Percentiles rank a stretch among this genome's conserved stretches.
Conservation (phyloP, 2,888 invertebrate species). For the Aleiodes leptofemur region DNA sequence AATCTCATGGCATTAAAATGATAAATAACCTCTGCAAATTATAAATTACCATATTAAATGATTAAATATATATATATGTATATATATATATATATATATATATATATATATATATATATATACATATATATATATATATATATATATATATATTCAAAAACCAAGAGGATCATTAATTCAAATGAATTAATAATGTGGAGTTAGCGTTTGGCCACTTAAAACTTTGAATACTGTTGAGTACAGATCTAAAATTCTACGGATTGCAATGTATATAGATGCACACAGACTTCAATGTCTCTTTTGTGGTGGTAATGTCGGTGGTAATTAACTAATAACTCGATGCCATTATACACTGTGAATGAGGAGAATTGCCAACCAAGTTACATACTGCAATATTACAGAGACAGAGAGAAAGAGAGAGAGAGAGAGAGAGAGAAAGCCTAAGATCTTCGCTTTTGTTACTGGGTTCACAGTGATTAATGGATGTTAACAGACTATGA, state of each 20-base stretch:
- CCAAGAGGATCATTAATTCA: too few species aligned
- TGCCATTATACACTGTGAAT: slow-evolving; percentile 12
- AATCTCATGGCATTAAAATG: too few species aligned
- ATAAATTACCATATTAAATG: too few species aligned
- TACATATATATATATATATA: too few species aligned
- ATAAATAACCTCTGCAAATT: too few species aligned
- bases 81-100: too few species aligned
- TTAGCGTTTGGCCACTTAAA: too few species aligned
- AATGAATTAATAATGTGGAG: too few species aligned
- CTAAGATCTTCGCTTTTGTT: neutral
- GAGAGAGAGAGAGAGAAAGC: neutral
- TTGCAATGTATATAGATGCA: neutral
- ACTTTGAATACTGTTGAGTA: too few species aligned
- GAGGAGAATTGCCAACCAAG: slow-evolving; percentile 13
- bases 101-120: too few species aligned
- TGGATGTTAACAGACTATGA: slow-evolving; percentile 3
- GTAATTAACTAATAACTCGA: slow-evolving; percentile 28
- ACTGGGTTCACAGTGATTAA: slow-evolving; percentile 15
- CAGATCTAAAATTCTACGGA: neutral
- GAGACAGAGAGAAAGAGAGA: neutral
- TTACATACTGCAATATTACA: slow-evolving; percentile 11
- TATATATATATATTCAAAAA: too few species aligned
- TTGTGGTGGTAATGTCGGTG: neutral
- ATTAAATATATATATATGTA: too few species aligned
- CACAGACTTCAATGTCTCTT: neutral